phyloP scores from a whole-genome alignment of 2,888 invertebrate species.

The Choreutis nemorana region DNA sequence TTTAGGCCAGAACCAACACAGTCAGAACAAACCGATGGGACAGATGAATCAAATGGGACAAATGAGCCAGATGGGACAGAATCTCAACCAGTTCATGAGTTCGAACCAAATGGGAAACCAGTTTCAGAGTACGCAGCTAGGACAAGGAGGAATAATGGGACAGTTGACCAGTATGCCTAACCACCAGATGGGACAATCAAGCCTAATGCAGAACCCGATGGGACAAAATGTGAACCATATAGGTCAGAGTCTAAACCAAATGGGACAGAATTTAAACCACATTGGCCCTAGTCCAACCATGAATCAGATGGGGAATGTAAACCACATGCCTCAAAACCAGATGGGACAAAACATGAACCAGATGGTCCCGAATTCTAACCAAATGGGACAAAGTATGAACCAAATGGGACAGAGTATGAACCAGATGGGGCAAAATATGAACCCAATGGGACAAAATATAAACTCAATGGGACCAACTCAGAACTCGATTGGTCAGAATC shows the following conservation, averaged over 20 bases:
- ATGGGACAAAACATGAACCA: constrained; percentile 21
- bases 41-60: constrained; percentile 13
- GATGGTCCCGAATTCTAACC: constrained; percentile 14
- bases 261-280: constrained; percentile 17
- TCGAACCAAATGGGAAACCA: constrained; percentile 5
- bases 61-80: constrained; percentile 20
- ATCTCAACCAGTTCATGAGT: constrained; percentile 10
- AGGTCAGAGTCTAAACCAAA: constrained; percentile 26
- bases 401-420: constrained; percentile 21
- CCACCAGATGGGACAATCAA: not conserved
- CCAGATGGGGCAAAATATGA: constrained; percentile 18
- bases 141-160: constrained; percentile 8
- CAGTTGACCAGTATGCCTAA: not conserved
- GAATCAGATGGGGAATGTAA: constrained; percentile 19
- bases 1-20: constrained; percentile 11
- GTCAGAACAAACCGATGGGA: constrained; percentile 15
- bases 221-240: constrained; percentile 22
- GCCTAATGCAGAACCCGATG: constrained; percentile 17
- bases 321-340: constrained; percentile 23
- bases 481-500: too few relatives aligned
- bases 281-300: too few relatives aligned
- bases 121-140: constrained; percentile 21
- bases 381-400: constrained; percentile 19
- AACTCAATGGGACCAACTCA: constrained; percentile 15
- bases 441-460: constrained; percentile 16